A percentile compares a stretch with the other conserved stretches of the same genome.
phyloP scores from a whole-genome alignment of 2,113 vertebrate genomes.

The Megaceryle maxima region DNA sequence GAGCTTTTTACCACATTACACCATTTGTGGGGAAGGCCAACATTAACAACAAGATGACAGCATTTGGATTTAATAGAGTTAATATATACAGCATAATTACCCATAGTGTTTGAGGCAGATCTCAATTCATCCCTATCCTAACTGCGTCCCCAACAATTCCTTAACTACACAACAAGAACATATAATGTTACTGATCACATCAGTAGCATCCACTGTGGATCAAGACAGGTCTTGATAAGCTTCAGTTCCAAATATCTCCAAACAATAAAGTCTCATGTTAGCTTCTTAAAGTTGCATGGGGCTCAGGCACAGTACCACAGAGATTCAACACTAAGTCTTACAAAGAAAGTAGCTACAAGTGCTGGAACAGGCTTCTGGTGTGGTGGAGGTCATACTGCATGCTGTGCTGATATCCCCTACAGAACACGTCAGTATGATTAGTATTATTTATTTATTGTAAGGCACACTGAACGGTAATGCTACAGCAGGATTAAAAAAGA shows the following conservation, averaged over 20 bases:
- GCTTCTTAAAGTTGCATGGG: background rate
- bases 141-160: background rate
- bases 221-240: background rate
- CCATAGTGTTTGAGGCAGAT: background rate
- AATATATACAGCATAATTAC: background rate
- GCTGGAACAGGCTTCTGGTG: background rate
- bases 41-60: background rate
- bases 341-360: background rate
- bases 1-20: background rate
- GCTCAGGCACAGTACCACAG: background rate
- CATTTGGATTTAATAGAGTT: background rate
- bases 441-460: background rate
- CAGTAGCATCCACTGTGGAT: background rate
- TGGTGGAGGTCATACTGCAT: background rate
- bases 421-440: background rate
- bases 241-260: background rate
- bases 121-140: background rate
- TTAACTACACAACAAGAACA: background rate
- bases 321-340: background rate
- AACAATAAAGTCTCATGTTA: background rate
- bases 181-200: background rate
- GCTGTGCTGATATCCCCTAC: background rate
- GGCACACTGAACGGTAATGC: background rate
- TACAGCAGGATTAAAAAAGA: background rate
- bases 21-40: background rate